Base-by-base conservation (phyloP, 2,113 vertebrate species). In the Hippocampus barbouri region DNA sequence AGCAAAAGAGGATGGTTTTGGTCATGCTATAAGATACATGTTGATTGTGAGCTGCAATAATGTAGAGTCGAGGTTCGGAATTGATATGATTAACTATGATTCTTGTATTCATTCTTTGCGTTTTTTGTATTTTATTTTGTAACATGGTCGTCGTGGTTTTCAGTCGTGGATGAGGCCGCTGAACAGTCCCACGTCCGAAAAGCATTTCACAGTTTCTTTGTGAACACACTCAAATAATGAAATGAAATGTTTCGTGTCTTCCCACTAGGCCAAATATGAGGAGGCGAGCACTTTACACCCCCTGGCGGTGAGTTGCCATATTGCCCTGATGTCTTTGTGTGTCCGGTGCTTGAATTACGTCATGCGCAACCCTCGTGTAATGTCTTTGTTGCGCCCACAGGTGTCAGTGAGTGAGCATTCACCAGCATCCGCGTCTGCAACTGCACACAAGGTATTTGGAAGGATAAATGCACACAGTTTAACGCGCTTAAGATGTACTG, bases 301-400 rank as follows among this genome's bases (percentile, higher is more conserved):
- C 84, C 92, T 90, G 86, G 83, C 83, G 90, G 92, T 92, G 87
- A 77, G 85, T 85, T 59, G n/a, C 3, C 54, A 76, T 73, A 66
- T 59, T 78, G 64, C 77, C 69, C 0, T 34, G 25, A 67, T 30
- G 1, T 68, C 30, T 1, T 16, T 16, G 18, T 49, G 63, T 69
- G 77, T 79, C 47, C 43, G 38, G 63, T 6, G 71, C 59, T 75
- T 40, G 8, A 71, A 30, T 77, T 77, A 61, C 71, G 83, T 64
- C 81, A 69, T 53, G 53, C 70, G 75, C 49, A 56, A 62, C 59
- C 25, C 74, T 79, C 47, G 12, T 89, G 86, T 68, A 85, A 83
- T 85, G 80, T 88, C 84, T 88, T 47, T 86, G 70, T 78, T 85
- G 66, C 86, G 83, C 85, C 86, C 80, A 79, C 88, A 92, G 92